phyloP scores from a whole-genome alignment of 2,888 invertebrate species.

The Lycia hirtaria region DNA sequence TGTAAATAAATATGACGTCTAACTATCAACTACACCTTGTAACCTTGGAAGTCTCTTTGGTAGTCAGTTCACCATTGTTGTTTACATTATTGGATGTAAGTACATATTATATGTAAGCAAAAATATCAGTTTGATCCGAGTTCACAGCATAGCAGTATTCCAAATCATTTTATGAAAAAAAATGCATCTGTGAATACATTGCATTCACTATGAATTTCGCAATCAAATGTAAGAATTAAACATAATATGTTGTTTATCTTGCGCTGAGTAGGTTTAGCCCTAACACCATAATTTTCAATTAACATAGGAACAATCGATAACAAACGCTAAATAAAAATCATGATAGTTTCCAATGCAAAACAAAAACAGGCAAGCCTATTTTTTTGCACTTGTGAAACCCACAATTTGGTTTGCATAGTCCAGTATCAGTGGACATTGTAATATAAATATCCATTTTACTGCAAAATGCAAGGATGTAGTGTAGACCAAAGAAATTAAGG shows the following conservation, averaged over 20 bases:
- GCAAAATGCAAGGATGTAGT: conserved; percentile 17
- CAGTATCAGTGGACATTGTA: conserved; percentile 7
- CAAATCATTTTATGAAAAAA: neutral
- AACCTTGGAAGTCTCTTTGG: too few species aligned
- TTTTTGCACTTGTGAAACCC: neutral
- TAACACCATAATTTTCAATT: too few species aligned
- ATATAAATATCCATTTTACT: neutral
- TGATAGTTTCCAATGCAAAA: neutral
- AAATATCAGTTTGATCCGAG: neutral
- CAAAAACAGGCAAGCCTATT: neutral
- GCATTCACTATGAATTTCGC: neutral
- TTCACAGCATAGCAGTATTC: neutral
- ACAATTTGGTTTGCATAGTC: conserved; percentile 3
- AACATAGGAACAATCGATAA: neutral
- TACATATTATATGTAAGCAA: too few species aligned
- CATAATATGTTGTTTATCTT: neutral
- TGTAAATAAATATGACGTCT: too few species aligned
- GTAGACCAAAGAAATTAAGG: too few species aligned
- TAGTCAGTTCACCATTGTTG: too few species aligned
- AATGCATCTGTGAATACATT: neutral
- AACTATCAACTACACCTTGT: too few species aligned
- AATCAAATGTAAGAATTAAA: neutral
- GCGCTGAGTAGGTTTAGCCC: neutral
- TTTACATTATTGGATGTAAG: too few species aligned
- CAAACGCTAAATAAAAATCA: neutral